Evolutionary conservation across 2,797 vertebrate species (phyloP).

Genomic region (Chiroxiphia lanceolata): DNA sequence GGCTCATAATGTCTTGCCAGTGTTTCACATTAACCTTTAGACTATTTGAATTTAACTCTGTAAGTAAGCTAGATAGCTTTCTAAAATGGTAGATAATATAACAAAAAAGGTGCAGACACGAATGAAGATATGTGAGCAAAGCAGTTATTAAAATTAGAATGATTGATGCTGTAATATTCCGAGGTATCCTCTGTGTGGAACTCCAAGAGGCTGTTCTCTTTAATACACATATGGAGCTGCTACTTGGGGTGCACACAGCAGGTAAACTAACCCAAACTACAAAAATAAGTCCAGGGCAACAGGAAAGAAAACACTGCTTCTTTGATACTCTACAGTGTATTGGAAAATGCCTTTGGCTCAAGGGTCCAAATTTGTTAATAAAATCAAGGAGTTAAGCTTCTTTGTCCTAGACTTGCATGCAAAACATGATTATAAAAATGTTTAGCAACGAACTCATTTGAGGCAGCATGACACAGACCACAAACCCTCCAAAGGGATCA

Average conservation of each 20-base stretch:
- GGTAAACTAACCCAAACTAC: not conserved
- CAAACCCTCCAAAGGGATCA: not conserved
- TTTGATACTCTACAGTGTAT: not conserved
- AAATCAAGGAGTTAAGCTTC: not conserved
- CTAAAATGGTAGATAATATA: conserved; percentile 61
- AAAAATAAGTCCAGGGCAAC: not conserved
- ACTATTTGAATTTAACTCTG: conserved; percentile 66
- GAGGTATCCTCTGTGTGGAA: not conserved
- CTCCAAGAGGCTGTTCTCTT: not conserved
- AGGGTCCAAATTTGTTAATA: conserved; percentile 4
- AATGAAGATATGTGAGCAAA: conserved; percentile 54
- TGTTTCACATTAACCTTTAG: conserved; percentile 67
- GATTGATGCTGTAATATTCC: conserved; percentile 1
- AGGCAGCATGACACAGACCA: not conserved
- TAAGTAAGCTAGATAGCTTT: conserved; percentile 60
- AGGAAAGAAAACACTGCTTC: not conserved
- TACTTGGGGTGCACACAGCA: not conserved
- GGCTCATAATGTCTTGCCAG: conserved; percentile 45
- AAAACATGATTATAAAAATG: not conserved
- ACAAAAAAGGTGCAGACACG: conserved; percentile 32
- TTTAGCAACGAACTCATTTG: not conserved
- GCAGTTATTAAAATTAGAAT: conserved; percentile 54
- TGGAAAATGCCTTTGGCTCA: not conserved
- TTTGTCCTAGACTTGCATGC: not conserved
- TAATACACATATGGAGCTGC: not conserved